Evolutionary conservation across 2,113 vertebrate genomes (phyloP).

Genomic region (Aegithalos caudatus): DNA sequence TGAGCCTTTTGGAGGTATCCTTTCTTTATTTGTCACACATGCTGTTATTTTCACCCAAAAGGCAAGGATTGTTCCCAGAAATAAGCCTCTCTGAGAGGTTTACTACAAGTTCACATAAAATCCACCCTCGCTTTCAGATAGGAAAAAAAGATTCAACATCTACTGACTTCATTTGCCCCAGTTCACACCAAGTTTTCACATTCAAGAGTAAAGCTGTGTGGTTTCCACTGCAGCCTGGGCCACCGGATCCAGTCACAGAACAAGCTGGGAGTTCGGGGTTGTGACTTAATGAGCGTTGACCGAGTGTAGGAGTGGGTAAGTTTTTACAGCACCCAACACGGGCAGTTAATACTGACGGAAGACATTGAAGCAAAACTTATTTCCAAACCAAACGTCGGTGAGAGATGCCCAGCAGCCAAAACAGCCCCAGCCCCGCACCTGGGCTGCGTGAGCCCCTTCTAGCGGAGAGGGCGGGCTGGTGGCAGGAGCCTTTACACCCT

Average conservation of each 20-base stretch:
- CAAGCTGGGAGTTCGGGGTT: accelerated
- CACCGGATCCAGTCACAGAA: background rate
- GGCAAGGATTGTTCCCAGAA: background rate
- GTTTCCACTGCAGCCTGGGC: background rate
- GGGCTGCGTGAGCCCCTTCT: background rate
- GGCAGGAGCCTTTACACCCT: accelerated
- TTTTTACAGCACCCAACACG: background rate
- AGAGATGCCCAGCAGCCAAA: accelerated
- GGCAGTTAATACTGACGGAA: background rate
- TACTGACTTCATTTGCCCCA: background rate
- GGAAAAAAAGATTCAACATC: background rate
- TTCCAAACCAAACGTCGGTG: accelerated
- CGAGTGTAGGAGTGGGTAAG: accelerated
- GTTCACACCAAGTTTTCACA: background rate
- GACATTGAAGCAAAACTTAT: accelerated
- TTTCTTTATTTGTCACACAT: background rate
- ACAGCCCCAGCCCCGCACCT: accelerated
- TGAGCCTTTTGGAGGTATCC: background rate
- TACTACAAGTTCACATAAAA: background rate
- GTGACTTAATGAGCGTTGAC: accelerated
- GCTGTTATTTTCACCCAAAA: background rate
- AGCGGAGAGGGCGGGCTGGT: accelerated
- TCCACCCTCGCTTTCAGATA: accelerated
- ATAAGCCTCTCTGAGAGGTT: background rate
- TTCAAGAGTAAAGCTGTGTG: too few species aligned